Evolutionary conservation across 2,113 vertebrate genomes (phyloP), one percentile per base, ranked within the genome.

Genomic region (Rhinolophus sinicus): DNA sequence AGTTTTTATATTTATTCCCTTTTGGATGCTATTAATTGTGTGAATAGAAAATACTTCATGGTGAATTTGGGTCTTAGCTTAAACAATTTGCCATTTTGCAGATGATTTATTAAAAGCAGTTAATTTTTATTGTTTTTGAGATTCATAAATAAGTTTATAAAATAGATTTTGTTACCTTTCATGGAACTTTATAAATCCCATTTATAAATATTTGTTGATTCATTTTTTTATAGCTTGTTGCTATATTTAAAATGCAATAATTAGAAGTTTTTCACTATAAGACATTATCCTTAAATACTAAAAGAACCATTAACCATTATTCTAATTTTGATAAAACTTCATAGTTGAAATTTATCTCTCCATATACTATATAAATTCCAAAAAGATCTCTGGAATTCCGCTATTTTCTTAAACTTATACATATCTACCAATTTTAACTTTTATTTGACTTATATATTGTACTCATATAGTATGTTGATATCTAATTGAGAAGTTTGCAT

Each of bases 161-260:
- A 50, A 56, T 62, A 14, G 5, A 30, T 35, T 62, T 81, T 87
- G 21, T 60, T 78, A 75, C 28, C 12, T 87, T 90, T 87, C 22
- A 69, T 67, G 35, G 40, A 76, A 76, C 10, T 73, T 76, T 80
- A 81, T 1, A 70, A 69, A 82, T 83, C 77, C 16, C 11, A 70
- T 47, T 28, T 65, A 24, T 33, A 70, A 93, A 76, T 93, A 76
- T 72, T 76, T 69, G 19, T 40, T 64, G 30, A 52, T 73, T 93
- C 38, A 11, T 50, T 62, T 88, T 80, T 12, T 73, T 67, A 75
- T 86, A 44, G 70, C 26, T 81, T 83, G 12, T 84, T 78, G 33
- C 33, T 93, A 38, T 67, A 73, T 28, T 93, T 93, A 80, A 85
- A 89, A 91, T n/a, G 47, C 5, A 83, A n/a, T 47, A 88, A 70